Evolutionary conservation across 2,113 vertebrate genomes (phyloP).

Genomic region (Dipodomys merriami): DNA sequence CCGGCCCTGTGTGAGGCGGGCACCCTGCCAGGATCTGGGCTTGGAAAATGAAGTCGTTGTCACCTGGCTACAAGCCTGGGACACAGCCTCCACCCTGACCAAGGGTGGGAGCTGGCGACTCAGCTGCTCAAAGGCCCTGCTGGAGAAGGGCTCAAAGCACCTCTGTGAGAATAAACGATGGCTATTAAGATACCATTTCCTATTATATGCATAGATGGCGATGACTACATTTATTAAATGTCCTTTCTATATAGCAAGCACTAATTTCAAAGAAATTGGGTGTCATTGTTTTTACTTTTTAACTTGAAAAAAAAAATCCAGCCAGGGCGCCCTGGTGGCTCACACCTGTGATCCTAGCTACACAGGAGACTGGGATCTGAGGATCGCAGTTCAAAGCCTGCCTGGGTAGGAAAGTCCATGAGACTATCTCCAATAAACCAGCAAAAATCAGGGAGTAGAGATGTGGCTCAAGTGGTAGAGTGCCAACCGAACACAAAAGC

Average conservation of each 20-base stretch:
- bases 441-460: no score
- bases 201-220: accelerated
- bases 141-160: not conserved
- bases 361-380: no score
- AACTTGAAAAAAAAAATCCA: not conserved
- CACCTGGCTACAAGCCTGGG: not conserved
- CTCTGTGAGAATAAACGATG: not conserved
- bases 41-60: not conserved
- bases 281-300: not conserved
- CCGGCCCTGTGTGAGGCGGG: accelerated
- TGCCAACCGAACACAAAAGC: no score
- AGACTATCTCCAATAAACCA: no score
- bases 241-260: not conserved
- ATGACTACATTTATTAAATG: not conserved
- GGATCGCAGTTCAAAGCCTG: no score
- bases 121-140: not conserved
- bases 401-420: no score
- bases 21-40: not conserved
- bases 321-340: no score
- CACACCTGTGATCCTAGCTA: no score
- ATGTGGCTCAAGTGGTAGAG: no score
- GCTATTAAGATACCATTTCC: not conserved
- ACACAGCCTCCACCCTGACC: not conserved
- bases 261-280: not conserved
- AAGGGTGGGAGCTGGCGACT: not conserved